Evolutionary conservation across 2,797 vertebrate genomes (phyloP).

Genomic region (Clarias platycephalus): DNA sequence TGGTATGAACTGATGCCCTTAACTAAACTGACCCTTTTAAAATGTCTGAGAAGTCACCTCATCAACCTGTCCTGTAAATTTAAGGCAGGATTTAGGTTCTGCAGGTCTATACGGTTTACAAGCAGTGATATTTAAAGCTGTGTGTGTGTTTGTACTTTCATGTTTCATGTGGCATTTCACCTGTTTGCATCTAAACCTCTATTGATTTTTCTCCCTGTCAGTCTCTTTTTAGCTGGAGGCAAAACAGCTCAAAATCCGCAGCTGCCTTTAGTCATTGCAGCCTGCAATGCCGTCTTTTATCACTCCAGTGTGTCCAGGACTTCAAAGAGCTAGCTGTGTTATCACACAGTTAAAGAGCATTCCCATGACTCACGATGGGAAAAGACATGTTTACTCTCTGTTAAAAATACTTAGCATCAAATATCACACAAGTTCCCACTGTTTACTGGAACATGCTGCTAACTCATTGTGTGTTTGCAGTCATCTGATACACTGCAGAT

Average conservation of each 20-base stretch:
- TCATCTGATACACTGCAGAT: not conserved
- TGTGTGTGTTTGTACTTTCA: not conserved
- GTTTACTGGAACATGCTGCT: not conserved
- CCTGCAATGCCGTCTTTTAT: slow-evolving; percentile 23
- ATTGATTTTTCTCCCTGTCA: slow-evolving; percentile 26
- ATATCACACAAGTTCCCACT: not conserved
- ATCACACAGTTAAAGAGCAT: not conserved
- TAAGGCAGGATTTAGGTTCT: not conserved
- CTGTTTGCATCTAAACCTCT: slow-evolving; percentile 33
- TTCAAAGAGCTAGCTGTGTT: not conserved
- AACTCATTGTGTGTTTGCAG: not conserved
- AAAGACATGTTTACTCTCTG: not conserved
- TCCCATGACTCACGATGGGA: not conserved
- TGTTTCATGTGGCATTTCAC: slow-evolving; percentile 9
- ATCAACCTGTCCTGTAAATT: not conserved
- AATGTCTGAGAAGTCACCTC: not conserved
- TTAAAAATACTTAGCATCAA: not conserved
- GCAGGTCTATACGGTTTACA: not conserved
- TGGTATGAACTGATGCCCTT: not conserved
- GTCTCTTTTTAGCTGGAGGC: slow-evolving; percentile 25
- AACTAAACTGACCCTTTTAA: not conserved
- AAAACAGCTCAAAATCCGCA: slow-evolving; percentile 34
- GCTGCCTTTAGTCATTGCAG: slow-evolving; percentile 17
- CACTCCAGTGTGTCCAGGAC: not conserved
- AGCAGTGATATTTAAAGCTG: not conserved